Evolutionary conservation across 2,113 vertebrate species (phyloP).

Genomic region (Corydoras maculifer): DNA sequence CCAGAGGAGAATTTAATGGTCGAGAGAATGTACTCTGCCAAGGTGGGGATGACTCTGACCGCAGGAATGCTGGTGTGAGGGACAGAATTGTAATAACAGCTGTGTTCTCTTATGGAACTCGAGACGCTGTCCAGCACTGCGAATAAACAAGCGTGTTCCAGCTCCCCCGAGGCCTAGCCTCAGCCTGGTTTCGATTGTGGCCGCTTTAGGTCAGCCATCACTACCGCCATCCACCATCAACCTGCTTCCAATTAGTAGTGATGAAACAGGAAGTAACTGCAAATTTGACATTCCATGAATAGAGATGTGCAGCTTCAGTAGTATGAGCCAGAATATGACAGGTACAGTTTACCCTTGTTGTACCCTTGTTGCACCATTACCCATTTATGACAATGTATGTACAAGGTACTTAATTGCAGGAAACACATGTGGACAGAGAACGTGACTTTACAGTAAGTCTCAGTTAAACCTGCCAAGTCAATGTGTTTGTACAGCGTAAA

Average conservation of each 20-base stretch:
- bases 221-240: conserved; percentile 47
- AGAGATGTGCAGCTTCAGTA: conserved; percentile 35
- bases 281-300: conserved; percentile 59
- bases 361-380: too few species aligned
- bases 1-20: conserved; percentile 30
- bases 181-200: conserved; percentile 52
- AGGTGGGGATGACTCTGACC: conserved; percentile 48
- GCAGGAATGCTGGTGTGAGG: conserved; percentile 50
- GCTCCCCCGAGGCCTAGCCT: conserved; percentile 48
- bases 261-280: conserved; percentile 70
- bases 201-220: conserved; percentile 47
- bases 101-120: conserved; percentile 64
- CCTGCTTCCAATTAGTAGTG: conserved; percentile 69
- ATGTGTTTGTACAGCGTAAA: too few species aligned
- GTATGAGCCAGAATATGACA: conserved; percentile 24
- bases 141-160: conserved; percentile 64
- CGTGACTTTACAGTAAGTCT: too few species aligned
- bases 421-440: too few species aligned
- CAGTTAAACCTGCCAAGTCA: too few species aligned
- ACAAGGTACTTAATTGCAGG: too few species aligned
- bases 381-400: too few species aligned
- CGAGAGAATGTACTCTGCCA: conserved; percentile 38
- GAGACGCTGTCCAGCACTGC: conserved; percentile 62
- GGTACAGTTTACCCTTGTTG: too few species aligned
- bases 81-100: conserved; percentile 65